These are phyloP conservation scores for Zaprionus kolodkinae DNA, from an alignment of 1,140 invertebrate genomes.

Conservation along the genomic window DNA sequence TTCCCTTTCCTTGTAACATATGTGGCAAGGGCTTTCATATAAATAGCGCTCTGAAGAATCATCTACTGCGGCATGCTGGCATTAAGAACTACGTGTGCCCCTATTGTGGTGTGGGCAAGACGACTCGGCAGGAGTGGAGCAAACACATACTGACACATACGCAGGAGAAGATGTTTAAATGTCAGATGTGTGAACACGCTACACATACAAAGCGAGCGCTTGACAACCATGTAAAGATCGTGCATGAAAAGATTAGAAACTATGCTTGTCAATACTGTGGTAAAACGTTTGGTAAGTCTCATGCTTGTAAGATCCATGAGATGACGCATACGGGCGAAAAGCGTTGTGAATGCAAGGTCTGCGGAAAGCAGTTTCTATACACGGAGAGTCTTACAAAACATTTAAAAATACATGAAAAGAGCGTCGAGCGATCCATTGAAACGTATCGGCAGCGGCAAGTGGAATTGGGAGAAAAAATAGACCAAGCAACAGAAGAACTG, in stretches of 20 bases:
- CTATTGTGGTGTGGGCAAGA: constrained; percentile 81
- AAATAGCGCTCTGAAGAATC: constrained; percentile 76
- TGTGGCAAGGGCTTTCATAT: constrained; percentile 84
- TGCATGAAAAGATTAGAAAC: constrained; percentile 75
- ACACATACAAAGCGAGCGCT: constrained; percentile 75
- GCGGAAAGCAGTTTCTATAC: constrained; percentile 72
- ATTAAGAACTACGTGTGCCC: constrained; percentile 83
- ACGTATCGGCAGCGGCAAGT: constrained; percentile 72
- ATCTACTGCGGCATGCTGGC: constrained; percentile 76
- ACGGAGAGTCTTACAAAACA: constrained; percentile 76
- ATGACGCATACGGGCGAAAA: constrained; percentile 85
- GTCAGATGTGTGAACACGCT: constrained; percentile 69
- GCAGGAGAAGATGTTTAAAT: constrained; percentile 80
- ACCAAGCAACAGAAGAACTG: constrained; percentile 9
- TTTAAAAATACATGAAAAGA: constrained; percentile 78
- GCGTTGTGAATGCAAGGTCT: constrained; percentile 78
- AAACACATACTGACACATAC: constrained; percentile 78
- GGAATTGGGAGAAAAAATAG: constrained; percentile 26
- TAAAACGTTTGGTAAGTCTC: constrained; percentile 79
- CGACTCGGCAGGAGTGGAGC: constrained; percentile 79
- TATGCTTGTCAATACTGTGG: constrained; percentile 81
- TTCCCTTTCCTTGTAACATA: constrained; percentile 86
- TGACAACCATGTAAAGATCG: constrained; percentile 76
- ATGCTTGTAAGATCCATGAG: constrained; percentile 81
- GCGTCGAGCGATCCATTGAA: constrained; percentile 70